Evolutionary conservation across 2,888 invertebrate genomes (phyloP).

Genomic region (Leptogaster cylindrica): DNA sequence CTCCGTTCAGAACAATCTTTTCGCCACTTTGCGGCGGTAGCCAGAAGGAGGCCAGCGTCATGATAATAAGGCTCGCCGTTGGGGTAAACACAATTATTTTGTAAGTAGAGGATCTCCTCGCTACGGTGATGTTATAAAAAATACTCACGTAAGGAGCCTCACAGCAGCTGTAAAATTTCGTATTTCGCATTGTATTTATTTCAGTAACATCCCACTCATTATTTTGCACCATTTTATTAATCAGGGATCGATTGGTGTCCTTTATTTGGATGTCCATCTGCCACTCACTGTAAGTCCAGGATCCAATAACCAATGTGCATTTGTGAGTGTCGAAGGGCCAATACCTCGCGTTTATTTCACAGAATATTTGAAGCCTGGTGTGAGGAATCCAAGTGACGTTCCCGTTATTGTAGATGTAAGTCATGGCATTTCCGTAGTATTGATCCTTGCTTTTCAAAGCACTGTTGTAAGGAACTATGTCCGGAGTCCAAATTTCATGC

Average conservation of each 20-base stretch:
- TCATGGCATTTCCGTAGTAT: conserved; percentile 67
- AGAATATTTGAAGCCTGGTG: conserved; percentile 70
- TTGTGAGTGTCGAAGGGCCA: conserved; percentile 81
- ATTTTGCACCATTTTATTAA: conserved; percentile 54
- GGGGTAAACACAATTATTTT: conserved; percentile 69
- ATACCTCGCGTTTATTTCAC: conserved; percentile 69
- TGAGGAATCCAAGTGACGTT: conserved; percentile 64
- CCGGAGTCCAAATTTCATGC: conserved; percentile 81
- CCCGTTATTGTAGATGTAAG: conserved; percentile 57
- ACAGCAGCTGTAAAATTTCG: conserved; percentile 64
- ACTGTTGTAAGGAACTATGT: conserved; percentile 73
- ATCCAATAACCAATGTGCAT: conserved; percentile 73
- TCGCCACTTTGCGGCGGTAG: conserved; percentile 68
- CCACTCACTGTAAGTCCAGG: conserved; percentile 72
- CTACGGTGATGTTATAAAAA: conserved; percentile 53
- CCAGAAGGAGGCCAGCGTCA: conserved; percentile 70
- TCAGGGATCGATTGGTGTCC: conserved; percentile 10
- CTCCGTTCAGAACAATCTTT: conserved; percentile 66
- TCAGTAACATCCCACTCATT: conserved; percentile 62
- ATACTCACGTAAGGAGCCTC: conserved; percentile 62
- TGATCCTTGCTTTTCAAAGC: conserved; percentile 68
- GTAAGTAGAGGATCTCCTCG: conserved; percentile 68
- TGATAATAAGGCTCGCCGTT: conserved; percentile 67
- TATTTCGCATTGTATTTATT: conserved; percentile 52
- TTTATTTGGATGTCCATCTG: conserved; percentile 63